These are phyloP conservation scores for Enteromius fasciolatus DNA, from an alignment of 2,797 vertebrate genomes.

Conservation along the genomic window DNA sequence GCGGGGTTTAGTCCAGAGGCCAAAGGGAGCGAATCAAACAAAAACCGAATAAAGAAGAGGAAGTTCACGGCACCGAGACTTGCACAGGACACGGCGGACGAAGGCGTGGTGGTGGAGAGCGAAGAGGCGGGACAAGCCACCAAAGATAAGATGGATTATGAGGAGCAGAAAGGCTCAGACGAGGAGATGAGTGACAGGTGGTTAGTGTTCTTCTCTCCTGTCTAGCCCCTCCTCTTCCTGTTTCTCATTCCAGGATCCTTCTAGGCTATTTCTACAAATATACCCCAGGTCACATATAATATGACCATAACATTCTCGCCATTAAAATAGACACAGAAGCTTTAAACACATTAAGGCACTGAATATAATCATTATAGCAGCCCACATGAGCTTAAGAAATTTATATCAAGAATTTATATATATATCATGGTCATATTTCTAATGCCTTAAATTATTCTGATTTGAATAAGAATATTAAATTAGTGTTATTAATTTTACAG, in stretches of 20 bases:
- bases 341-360: too few relatives aligned
- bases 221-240: slow-evolving; percentile 4
- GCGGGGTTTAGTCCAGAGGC: slow-evolving; percentile 68
- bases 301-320: too few relatives aligned
- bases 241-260: not conserved
- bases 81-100: slow-evolving; percentile 85
- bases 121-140: slow-evolving; percentile 83
- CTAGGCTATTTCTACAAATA: not conserved
- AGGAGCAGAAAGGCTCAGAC: slow-evolving; percentile 94
- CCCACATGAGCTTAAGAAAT: not conserved
- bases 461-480: too few relatives aligned
- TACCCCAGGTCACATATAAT: too few relatives aligned
- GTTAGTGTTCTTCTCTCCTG: slow-evolving; percentile 73
- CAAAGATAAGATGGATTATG: slow-evolving; percentile 96
- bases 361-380: not conserved
- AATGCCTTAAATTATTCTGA: not conserved
- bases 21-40: slow-evolving; percentile 43
- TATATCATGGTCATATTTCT: not conserved
- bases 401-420: not conserved
- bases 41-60: slow-evolving; percentile 89
- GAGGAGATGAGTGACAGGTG: slow-evolving; percentile 99
- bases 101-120: slow-evolving; percentile 92
- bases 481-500: not conserved
- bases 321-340: not conserved
- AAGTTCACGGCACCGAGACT: slow-evolving; percentile 81